Conservation (phyloP, 1,140 invertebrate species). For the Pygmarrhopalites habei region DNA sequence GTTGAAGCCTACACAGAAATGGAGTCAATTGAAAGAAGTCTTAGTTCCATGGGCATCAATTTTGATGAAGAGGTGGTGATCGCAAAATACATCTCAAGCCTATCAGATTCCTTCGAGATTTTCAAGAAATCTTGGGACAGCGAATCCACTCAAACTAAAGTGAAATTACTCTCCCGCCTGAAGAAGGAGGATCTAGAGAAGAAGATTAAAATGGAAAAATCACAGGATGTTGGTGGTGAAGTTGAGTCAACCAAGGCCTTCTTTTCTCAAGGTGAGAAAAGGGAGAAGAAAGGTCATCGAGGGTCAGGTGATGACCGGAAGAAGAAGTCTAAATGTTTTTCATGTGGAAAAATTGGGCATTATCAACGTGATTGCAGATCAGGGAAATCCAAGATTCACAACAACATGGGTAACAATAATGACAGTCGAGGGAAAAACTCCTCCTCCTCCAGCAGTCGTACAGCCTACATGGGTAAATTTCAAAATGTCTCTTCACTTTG, state of each 20-base stretch:
- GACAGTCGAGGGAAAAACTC: not conserved
- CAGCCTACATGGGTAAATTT: not conserved
- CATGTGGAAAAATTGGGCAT: not conserved
- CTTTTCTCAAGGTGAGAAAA: not conserved
- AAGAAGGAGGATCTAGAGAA: constrained; percentile 4
- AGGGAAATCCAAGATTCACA: not conserved
- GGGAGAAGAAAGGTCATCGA: too few relatives aligned
- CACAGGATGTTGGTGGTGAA: not conserved
- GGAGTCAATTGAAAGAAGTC: not conserved
- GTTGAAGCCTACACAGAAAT: not conserved
- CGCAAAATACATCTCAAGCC: not conserved
- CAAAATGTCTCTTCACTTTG: not conserved
- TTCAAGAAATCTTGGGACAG: constrained; percentile 16
- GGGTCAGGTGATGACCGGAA: not conserved
- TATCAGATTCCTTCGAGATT: not conserved
- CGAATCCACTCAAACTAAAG: not conserved
- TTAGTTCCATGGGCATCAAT: not conserved
- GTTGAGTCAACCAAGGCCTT: not conserved
- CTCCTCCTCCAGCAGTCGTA: too few relatives aligned
- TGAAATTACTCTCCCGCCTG: not conserved
- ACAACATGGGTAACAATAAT: not conserved
- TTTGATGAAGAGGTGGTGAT: not conserved
- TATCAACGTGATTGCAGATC: not conserved
- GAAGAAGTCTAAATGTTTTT: not conserved
- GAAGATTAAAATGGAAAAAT: not conserved